Base-by-base conservation (phyloP, 2,888 invertebrate genomes). In the Drosophila koepferae region DNA sequence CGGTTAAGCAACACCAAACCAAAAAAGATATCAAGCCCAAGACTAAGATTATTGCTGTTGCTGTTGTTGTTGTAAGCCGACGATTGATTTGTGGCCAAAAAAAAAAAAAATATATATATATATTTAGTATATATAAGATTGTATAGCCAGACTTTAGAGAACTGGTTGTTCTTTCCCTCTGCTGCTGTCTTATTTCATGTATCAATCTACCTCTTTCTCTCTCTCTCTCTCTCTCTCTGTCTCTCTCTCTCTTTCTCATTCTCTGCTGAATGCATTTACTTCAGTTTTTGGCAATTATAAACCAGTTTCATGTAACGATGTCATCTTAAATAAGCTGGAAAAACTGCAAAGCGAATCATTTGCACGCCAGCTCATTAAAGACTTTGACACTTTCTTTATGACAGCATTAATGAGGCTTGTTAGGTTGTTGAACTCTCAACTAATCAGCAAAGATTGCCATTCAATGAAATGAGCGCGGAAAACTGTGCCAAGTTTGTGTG, bases 341-440 rank as follows among this genome's bases (percentile, higher is more conserved):
- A 78, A 81, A 72, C 73, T 78, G 80, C 80, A 65, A 59, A 80
- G 23, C 67, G 62, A 66, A 81, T 43, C 66, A 66, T 58, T 80
- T 60, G 56, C 36, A 12, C 51, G 23, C 8, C 12, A 18, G 59
- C 20, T 46, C 74, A 72, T 82, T 71, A 82, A 77, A 68, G 72
- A 76, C 51, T 65, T 78, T 81, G 81, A 75, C 85, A 86, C 86
- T 85, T 84, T 82, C 84, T 86, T 84, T 75, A 63, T 51, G 66
- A 28, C 60, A 64, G 48, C 68, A 63, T 71, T 80, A 70, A 77
- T 67, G 64, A 59, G 51, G 61, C 8, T 36, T 58, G 60, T 23
- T 63, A 54, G 86, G 86, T 86, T 82, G 77, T 67, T 84, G 86
- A 85, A 81, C 85, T 62, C 49, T 62, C 59, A 63, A 55, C 63